Evolutionary conservation across 2,888 invertebrate genomes (phyloP), one percentile per base, ranked within the genome.

Genomic region (Tachina fera): DNA sequence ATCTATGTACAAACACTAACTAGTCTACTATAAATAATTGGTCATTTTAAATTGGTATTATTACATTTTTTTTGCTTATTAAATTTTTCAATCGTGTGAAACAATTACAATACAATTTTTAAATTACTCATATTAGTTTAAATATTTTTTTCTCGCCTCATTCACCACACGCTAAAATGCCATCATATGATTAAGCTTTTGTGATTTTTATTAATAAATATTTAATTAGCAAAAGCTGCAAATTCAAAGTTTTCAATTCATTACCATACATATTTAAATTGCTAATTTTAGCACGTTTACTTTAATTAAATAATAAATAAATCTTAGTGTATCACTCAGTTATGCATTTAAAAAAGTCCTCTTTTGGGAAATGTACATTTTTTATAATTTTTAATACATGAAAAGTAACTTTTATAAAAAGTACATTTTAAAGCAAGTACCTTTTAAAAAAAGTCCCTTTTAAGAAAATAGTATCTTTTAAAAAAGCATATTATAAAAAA

Each of bases 241-340:
- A 67, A 47, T 47, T 60, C 49, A 60, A 68, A 43, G 49, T 47
- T 77, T 49, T 49, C 19, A 13, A 41, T 39, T 67, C 58, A 16
- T 45, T 51, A 19, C 68, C 43, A 61, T 56, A 63, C 61, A 68
- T 71, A 22, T 61, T 72, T 60, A 19, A 77, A 60, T 72, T 81
- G 81, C 67, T 49, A 61, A 77, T 81, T 84, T 76, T 81, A 76
- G 67, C 84, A 77, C 76, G 47, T 67, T 61, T 22, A 16, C 19
- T 53, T 76, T 72, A 84, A 77, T 72, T 16, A 70, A 65, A 71
- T 53, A 49, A 41, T 13, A 68, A 82, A 76, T 56, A 31, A 45
- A 60, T 19, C 8, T 22, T 22, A 22, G 22, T 31, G 31, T 6
- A 31, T 0, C 0, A 5, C 6, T 31, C 31, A 31, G 31, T 5